Evolutionary conservation across 1,140 invertebrate genomes (phyloP), one percentile per base, ranked within the genome.

Genomic region (Drosophila asahinai): DNA sequence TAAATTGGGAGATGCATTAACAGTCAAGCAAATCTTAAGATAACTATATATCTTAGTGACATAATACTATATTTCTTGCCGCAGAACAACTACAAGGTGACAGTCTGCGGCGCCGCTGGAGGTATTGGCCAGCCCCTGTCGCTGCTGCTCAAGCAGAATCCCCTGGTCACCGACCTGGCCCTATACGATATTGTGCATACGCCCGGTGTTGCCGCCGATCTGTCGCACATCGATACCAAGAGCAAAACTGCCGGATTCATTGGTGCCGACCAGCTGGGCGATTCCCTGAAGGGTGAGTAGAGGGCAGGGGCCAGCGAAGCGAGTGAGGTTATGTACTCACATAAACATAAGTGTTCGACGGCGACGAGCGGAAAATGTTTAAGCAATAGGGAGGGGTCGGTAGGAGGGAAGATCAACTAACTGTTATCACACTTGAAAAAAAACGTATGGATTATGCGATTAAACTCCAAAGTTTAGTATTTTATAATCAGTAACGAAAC

Each of bases 101-200:
- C 98, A 63, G 98, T 99, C 48, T 95, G 98, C 93, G 99, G 99
- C 62, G 99, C 99, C 2, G 96, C 96, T 91, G 99, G 99, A 75
- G 99, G 99, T 54, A 99, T 99, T 93, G 99, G 99, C 1, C 99
- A 99, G 94, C 99, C 99, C 8, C 93, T 99, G 81, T 98, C 98
- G 11, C 94, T 99, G 45, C 95, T 99, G n/a, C 93, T 99, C 62
- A 99, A 99, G 94, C 95, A 97, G 83, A 98, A 96, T 72, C 96
- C 97, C 51, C 93, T 97, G 45, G 95, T 99, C 17, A 96, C 95
- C 15, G 95, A 97, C 82, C 94, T 99, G 65, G 95, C 96, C 1
- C 94, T 99, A 2, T 99, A 99, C 91, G 99, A 99, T 95, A 97
- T 99, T 93, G 98, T 98, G 0, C 96, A 99, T 89, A 99, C 99